Evolutionary conservation across 92 coral and sea anemone species (phyloP).

Genomic region (Umimayanthus chanpuru): DNA sequence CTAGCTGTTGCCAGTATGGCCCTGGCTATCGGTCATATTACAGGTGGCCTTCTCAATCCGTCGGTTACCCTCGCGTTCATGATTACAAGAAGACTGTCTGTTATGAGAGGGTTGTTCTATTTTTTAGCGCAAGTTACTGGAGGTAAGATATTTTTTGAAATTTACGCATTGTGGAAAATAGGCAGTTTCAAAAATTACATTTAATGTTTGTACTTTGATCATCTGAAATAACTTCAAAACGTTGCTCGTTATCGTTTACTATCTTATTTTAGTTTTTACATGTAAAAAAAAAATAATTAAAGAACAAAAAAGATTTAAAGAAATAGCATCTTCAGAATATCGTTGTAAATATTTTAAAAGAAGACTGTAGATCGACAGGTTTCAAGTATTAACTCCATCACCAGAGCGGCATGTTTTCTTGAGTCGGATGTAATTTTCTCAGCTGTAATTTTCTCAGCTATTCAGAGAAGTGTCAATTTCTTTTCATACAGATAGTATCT

Average conservation of each 20-base stretch:
- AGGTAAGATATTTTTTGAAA: conserved; percentile 60
- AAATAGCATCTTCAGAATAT: background rate
- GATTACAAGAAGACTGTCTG: conserved; percentile 57
- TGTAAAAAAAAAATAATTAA: too few species aligned
- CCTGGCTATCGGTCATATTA: conserved; percentile 65
- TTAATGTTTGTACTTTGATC: background rate
- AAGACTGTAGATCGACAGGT: background rate
- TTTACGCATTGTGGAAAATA: background rate
- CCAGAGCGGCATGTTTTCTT: background rate
- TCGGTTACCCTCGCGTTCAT: conserved; percentile 71
- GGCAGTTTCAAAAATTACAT: background rate
- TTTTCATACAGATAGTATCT: too few species aligned
- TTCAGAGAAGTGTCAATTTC: background rate
- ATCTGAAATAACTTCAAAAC: background rate
- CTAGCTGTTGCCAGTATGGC: conserved; percentile 67
- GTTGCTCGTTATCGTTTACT: background rate
- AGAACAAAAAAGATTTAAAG: too few species aligned
- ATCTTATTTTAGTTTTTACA: too few species aligned
- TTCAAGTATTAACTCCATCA: background rate
- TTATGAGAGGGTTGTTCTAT: conserved; percentile 60
- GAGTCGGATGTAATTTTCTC: background rate
- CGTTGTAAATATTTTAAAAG: too few species aligned
- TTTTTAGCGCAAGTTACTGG: conserved; percentile 70
- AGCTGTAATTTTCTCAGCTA: background rate
- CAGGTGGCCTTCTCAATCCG: conserved; percentile 91